Evolutionary conservation across 2,113 vertebrate species (phyloP).

Genomic region (Mirounga angustirostris): DNA sequence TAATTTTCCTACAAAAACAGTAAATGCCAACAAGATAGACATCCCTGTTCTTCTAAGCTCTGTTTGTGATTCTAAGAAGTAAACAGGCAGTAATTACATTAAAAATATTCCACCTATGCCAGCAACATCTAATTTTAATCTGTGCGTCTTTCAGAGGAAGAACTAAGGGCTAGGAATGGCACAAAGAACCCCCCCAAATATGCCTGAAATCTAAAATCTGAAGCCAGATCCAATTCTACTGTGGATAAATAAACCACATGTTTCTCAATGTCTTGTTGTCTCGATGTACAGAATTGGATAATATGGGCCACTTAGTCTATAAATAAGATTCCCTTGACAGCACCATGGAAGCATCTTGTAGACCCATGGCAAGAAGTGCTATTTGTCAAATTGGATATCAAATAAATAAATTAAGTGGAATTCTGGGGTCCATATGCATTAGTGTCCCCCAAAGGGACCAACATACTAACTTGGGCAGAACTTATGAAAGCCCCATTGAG

Average conservation of each 20-base stretch:
- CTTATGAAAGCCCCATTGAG: neutral
- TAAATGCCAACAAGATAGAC: slow-evolving; percentile 64
- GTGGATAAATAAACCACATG: neutral
- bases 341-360: neutral
- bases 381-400: slow-evolving; percentile 16
- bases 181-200: neutral
- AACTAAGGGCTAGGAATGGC: neutral
- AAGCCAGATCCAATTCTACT: neutral
- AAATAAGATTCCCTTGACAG: neutral
- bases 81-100: slow-evolving; percentile 58
- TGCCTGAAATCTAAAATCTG: neutral
- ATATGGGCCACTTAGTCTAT: neutral
- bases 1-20: slow-evolving; percentile 65
- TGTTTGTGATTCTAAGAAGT: slow-evolving; percentile 64
- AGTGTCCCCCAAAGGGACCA: neutral
- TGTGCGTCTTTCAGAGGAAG: neutral
- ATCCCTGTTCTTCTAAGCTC: slow-evolving; percentile 41
- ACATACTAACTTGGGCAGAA: neutral
- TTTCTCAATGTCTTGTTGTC: neutral
- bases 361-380: neutral
- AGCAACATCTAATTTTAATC: slow-evolving; percentile 42
- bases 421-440: neutral
- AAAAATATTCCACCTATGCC: slow-evolving; percentile 35
- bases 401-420: slow-evolving; percentile 33
- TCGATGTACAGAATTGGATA: neutral